Base-by-base conservation (phyloP, 2,888 invertebrate genomes). In the Caradrina kadenii region DNA sequence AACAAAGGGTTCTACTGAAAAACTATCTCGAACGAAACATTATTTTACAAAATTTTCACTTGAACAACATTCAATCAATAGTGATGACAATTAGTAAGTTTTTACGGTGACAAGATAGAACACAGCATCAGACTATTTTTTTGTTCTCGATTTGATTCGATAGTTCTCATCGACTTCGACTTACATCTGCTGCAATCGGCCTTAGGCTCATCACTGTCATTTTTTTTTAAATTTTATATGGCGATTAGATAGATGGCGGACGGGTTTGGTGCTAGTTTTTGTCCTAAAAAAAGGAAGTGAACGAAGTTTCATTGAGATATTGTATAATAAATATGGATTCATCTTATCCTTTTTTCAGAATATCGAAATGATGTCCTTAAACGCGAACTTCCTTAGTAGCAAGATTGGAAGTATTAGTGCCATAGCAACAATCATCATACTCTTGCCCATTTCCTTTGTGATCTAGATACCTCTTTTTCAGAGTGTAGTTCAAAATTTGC, bases 401-500 rank as follows among this genome's bases (percentile, higher is more conserved):
- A 58, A 60, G 35, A 53, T 68, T 21, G 80, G 80, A 86, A 85
- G 80, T 83, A 69, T 80, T 84, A 81, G 89, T 89, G 90, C 90
- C 92, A 89, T 92, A 91, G 89, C 87, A 91, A 90, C 89, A 84
- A 87, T 85, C 87, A 84, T 85, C 83, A 87, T 85, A 85, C 65
- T 89, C 88, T 89, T 89, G 85, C 88, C 90, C 91, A 89, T 93
- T 94, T 95, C 93, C 95, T 96, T 96, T 96, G 95, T 95, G 95
- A 93, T 93, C 91, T 91, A 91, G 88, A 85, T 93, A 89, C 78
- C 84, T 85, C 88, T 87, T 88, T 88, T 67, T 75, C 69, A 76
- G 79, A 86, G 85, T 87, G 81, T 71, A 75, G 63, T 80, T 79
- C 73, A 81, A 80, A 71, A 80, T 84, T 84, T 81, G 21, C 54